Evolutionary conservation across 1,140 invertebrate species (phyloP).

Genomic region (Drosophila insularis): DNA sequence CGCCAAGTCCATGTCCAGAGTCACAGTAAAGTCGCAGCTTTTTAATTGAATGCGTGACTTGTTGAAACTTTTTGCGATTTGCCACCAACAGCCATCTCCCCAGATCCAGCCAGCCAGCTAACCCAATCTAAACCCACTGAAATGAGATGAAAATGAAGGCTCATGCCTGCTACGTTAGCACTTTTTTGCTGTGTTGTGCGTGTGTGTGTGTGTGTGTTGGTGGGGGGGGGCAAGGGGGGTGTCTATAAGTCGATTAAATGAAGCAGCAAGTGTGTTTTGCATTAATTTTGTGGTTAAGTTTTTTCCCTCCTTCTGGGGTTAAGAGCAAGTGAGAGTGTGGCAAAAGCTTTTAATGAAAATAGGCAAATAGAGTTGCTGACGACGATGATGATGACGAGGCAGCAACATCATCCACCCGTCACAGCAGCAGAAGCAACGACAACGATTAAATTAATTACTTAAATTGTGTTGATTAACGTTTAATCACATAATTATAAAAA

Average conservation of each 20-base stretch:
- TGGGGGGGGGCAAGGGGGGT: background rate
- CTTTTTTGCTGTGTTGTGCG: slow-evolving; percentile 30
- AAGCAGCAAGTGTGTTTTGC: slow-evolving; percentile 43
- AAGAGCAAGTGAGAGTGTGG: background rate
- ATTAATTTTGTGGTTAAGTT: slow-evolving; percentile 17
- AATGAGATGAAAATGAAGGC: slow-evolving; percentile 5
- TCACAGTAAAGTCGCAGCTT: slow-evolving; percentile 24
- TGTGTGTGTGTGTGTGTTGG: background rate
- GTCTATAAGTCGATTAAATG: slow-evolving; percentile 61
- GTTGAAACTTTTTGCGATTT: slow-evolving; percentile 77
- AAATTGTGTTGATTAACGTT: slow-evolving; percentile 64
- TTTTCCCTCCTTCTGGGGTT: background rate
- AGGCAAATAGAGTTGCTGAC: slow-evolving; percentile 6
- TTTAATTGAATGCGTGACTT: slow-evolving; percentile 80
- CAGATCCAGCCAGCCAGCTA: background rate
- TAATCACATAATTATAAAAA: slow-evolving; percentile 53
- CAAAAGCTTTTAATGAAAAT: slow-evolving; percentile 47
- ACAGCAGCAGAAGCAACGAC: background rate
- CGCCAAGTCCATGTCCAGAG: slow-evolving; percentile 20
- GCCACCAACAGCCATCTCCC: background rate
- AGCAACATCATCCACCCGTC: background rate
- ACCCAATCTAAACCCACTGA: background rate
- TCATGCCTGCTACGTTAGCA: slow-evolving; percentile 39
- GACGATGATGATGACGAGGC: background rate
- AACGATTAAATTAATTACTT: slow-evolving; percentile 53